These are phyloP conservation scores for Fulica atra DNA, from an alignment of 2,113 vertebrate species.

Conservation along the genomic window DNA sequence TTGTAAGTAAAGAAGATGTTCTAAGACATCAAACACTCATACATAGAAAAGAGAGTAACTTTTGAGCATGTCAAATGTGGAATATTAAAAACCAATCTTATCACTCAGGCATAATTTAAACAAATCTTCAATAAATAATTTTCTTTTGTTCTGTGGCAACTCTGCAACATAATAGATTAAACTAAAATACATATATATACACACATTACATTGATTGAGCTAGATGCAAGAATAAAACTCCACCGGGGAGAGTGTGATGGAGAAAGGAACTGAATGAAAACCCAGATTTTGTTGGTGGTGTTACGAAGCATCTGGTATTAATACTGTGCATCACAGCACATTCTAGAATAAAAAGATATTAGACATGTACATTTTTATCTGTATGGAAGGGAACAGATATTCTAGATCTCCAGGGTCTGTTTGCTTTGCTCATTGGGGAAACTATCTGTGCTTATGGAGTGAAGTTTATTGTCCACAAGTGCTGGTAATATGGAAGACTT, in stretches of 20 bases:
- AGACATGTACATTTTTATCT: background rate
- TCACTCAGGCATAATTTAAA: background rate
- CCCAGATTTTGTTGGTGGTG: background rate
- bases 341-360: background rate
- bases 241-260: too few species aligned
- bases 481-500: background rate
- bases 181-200: background rate
- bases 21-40: background rate
- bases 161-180: background rate
- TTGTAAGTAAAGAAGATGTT: background rate
- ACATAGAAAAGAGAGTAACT: background rate
- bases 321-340: background rate
- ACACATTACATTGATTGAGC: background rate
- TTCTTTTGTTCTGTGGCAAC: background rate
- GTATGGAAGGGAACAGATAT: background rate
- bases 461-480: background rate
- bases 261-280: background rate
- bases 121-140: background rate
- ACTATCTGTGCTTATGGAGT: background rate
- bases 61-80: background rate
- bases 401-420: background rate
- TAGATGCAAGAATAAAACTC: background rate
- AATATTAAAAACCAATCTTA: background rate
- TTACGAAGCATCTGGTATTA: background rate
- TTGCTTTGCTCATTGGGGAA: background rate